Base-by-base conservation (phyloP, 92 coral and sea anemone species). In the Anthopleura xanthogrammica region DNA sequence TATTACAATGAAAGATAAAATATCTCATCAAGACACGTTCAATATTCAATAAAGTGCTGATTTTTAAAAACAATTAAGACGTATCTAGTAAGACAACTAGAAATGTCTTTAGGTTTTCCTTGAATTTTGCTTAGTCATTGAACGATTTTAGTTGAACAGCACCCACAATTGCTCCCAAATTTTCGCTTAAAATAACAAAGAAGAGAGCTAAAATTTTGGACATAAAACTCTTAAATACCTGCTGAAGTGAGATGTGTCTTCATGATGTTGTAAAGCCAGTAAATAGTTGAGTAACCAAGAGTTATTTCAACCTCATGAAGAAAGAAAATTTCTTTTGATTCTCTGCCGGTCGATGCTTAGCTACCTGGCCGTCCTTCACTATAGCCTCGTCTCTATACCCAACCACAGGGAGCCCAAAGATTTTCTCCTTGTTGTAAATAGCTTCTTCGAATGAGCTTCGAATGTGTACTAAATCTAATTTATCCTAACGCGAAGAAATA, bases 181-280 rank as follows among this genome's bases (percentile, higher is more conserved):
- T 16, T 62, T 54, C 36, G 16, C 74, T 40, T 62, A 42, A 42
- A 58, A 76, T 62, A 41, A 19, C 4, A 64, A 57, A 66, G 40
- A 29, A 4, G 9, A 65, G 41, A 76, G 41, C 4, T 58, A 70
- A 39, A 57, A 4, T 8, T 36, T 7, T 39, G 52, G 36, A 17
- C 40, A 54, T 22, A 55, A 24, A 24, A 78, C 1, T 76, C 79
- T 4, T 16, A 2, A 65, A 80, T 80, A 91, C 94, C 94, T 88
- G 94, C 91, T 85, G 94, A 91, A 77, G 94, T 91, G 77, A 91
- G 82, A 79, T 87, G 89, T 88, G 88, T 91, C 16, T 77, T 85
- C 83, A 72, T 79, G 12, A 52, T 78, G 42, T 81, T 13, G 73
- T 39, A 36, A 19, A 42, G 52, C 58, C 58, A 77, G 77, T 72